Base-by-base conservation (phyloP, 2,797 vertebrate species). In the Eutrigla gurnardus region DNA sequence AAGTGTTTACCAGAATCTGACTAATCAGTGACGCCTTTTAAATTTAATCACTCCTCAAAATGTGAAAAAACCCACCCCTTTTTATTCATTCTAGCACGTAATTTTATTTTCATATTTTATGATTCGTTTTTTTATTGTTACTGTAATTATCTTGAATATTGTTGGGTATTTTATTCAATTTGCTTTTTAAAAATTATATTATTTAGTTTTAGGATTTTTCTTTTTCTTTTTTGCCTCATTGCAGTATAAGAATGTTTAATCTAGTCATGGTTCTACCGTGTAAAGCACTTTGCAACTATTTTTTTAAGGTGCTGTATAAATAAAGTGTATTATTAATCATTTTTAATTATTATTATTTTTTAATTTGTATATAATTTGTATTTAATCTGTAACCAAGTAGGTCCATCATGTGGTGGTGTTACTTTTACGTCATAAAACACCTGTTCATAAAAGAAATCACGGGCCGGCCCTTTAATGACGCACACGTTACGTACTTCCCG, bases 401-500 rank as follows among this genome's bases (percentile, higher is more conserved):
- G 25, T 25, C 25, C 25, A 25, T 11, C 50, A 11, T 6, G 14
- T 33, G 50, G 6, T 35, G 1, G 35, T 6, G 4, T 6, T 66
- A 13, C 1, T 36, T 63, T 3, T 61, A 35, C 6, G 3, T 12
- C 4, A 14, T 18, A 17, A 14, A 33, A 45, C 59, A 35, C 32
- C 43, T 63, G 43, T 6, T 35, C 14, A 7, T 17, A 64, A 54
- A 76, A 65, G n/a, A 78, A 7, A 25, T 25, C 4, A 1, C 70
- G 6, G 43, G 6, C 52, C 64, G 82, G 49, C 84, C 87, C 90
- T 92, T 92, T 88, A 87, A 83, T 88, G 86, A 93, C 90, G 91
- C 81, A 73, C 14, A 4, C 67, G 0, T 61, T 62, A 92, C 92
- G 93, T 61, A 89, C 81, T 91, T 93, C 91, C 91, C 87, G 92